Evolutionary conservation across 2,113 vertebrate species (phyloP).

Genomic region (Typhlomys cinereus): DNA sequence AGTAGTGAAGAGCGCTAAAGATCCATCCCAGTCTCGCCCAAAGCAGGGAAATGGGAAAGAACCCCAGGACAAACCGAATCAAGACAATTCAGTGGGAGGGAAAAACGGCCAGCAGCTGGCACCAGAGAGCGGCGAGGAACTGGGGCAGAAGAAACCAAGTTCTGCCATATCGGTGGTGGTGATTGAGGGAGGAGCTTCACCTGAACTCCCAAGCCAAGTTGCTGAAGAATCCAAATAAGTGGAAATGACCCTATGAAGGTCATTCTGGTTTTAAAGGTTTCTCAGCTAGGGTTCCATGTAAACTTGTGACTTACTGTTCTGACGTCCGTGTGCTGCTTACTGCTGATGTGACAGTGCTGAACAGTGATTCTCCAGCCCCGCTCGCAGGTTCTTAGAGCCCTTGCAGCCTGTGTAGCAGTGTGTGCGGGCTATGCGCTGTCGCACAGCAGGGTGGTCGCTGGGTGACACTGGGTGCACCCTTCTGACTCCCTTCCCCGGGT

Average conservation of each 20-base stretch:
- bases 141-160: slow-evolving; percentile 20
- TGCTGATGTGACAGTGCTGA: not conserved
- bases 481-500: not conserved
- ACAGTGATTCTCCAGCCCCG: not conserved
- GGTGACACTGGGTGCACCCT: not conserved
- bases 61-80: slow-evolving; percentile 37
- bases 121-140: slow-evolving; percentile 40
- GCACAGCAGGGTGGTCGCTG: not conserved
- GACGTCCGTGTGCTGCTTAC: not conserved
- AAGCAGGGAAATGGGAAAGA: slow-evolving; percentile 63
- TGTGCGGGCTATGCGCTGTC: not conserved
- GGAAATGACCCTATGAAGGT: slow-evolving; percentile 60
- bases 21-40: slow-evolving; percentile 30
- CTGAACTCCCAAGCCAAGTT: slow-evolving; percentile 65
- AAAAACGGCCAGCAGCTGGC: slow-evolving; percentile 25
- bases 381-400: not conserved
- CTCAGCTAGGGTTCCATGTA: not conserved
- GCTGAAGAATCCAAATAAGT: slow-evolving; percentile 58
- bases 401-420: not conserved
- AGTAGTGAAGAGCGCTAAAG: slow-evolving; percentile 88
- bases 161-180: slow-evolving; percentile 39
- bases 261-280: slow-evolving; percentile 7
- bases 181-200: not conserved
- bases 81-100: slow-evolving; percentile 36
- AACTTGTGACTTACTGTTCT: slow-evolving; percentile 42